phyloP scores from a whole-genome alignment of 1,140 invertebrate species.

The Diorhabda sublineata region DNA sequence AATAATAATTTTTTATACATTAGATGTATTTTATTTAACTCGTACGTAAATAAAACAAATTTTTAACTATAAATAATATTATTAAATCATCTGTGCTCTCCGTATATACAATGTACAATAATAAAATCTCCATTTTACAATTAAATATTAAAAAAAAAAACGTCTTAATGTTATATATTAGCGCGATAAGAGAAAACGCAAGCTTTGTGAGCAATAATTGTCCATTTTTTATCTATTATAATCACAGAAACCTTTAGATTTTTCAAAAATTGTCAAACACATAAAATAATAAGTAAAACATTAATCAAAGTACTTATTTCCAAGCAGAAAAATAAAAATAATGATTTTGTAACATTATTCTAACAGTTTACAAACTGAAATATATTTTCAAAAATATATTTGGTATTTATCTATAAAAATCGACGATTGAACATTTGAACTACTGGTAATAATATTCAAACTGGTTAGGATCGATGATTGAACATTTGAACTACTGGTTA shows the following conservation, averaged over 20 bases:
- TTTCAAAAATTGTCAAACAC: neutral
- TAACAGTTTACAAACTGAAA: no score
- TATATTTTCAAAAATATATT: no score
- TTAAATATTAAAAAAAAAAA: conserved; percentile 27
- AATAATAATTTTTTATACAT: neutral
- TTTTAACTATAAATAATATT: conserved; percentile 38
- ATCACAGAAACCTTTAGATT: neutral
- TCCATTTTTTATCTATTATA: conserved; percentile 8
- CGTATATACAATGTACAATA: conserved; percentile 41
- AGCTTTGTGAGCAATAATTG: neutral
- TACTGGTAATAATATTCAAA: no score
- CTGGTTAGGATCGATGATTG: no score
- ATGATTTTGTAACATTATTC: no score
- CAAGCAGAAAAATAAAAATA: no score
- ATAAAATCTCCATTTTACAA: conserved; percentile 35
- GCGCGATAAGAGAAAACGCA: conserved; percentile 8
- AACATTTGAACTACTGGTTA: no score
- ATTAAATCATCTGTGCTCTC: conserved; percentile 40
- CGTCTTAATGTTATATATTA: conserved; percentile 16
- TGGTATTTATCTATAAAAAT: no score
- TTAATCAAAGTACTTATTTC: no score
- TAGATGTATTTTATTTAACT: no score
- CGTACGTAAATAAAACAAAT: conserved; percentile 5
- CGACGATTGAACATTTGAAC: no score
- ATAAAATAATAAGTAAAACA: no score